These are phyloP conservation scores for Erebia palarica DNA, from an alignment of 2,888 invertebrate species.

Conservation along the genomic window DNA sequence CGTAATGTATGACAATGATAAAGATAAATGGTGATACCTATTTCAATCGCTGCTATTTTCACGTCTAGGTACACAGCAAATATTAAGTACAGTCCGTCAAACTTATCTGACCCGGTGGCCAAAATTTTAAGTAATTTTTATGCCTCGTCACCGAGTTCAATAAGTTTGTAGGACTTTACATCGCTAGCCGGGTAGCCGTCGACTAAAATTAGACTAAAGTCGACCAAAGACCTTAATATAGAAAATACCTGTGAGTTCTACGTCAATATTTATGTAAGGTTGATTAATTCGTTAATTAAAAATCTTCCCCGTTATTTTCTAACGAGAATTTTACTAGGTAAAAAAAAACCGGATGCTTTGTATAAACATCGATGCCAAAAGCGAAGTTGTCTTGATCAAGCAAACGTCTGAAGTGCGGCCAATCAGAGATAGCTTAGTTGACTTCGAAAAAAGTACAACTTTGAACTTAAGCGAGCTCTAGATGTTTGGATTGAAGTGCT, in stretches of 20 bases:
- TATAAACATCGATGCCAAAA: background rate
- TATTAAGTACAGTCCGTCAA: too few species aligned
- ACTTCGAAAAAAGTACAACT: constrained; percentile 27
- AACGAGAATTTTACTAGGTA: background rate
- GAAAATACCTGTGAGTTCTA: background rate
- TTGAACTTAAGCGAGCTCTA: constrained; percentile 19
- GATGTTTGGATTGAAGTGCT: background rate
- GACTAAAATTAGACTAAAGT: too few species aligned
- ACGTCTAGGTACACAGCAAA: too few species aligned
- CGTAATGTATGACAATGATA: too few species aligned
- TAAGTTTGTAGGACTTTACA: too few species aligned
- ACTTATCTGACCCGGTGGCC: too few species aligned
- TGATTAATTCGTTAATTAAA: background rate
- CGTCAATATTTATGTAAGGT: background rate
- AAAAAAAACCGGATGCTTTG: constrained; percentile 13
- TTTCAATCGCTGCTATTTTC: too few species aligned
- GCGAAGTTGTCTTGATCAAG: constrained; percentile 18
- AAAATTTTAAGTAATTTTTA: too few species aligned
- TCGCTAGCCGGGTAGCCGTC: too few species aligned
- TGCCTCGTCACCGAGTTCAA: too few species aligned
- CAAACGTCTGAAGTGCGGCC: constrained; percentile 17
- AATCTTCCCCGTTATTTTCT: too few species aligned
- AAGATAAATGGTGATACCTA: too few species aligned
- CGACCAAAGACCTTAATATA: background rate
- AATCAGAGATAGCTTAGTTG: constrained; percentile 26